Evolutionary conservation across 2,888 invertebrate species (phyloP).

Genomic region (Rotaria socialis): DNA sequence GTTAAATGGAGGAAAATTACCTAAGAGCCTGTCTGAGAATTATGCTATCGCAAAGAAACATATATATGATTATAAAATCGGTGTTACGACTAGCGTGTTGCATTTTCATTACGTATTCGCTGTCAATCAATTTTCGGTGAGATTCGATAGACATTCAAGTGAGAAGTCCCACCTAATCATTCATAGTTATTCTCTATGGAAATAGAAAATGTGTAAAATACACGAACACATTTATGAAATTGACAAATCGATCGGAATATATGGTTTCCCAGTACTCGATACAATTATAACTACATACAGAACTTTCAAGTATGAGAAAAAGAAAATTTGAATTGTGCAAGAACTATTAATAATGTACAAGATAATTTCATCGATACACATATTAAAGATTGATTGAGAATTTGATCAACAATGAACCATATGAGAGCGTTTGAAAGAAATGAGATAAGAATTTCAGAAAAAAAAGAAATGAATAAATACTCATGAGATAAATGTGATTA

Average conservation of each 20-base stretch:
- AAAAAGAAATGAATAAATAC: too few species aligned
- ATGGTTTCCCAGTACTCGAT: background rate
- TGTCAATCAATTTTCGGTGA: background rate
- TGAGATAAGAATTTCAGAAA: too few species aligned
- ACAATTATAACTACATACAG: background rate
- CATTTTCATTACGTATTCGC: background rate
- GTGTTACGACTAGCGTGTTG: background rate
- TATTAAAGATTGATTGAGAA: too few species aligned
- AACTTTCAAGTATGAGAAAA: background rate
- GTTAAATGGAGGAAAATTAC: background rate
- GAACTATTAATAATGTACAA: too few species aligned
- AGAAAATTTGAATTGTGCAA: background rate
- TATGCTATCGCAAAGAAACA: background rate
- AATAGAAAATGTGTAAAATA: background rate
- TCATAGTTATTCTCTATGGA: slow-evolving; percentile 10
- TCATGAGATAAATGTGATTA: too few species aligned
- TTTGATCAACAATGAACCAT: too few species aligned
- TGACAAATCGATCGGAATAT: background rate
- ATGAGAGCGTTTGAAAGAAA: too few species aligned
- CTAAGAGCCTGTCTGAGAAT: background rate
- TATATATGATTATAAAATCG: background rate
- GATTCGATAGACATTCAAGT: background rate
- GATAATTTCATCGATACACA: too few species aligned
- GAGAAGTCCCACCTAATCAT: background rate
- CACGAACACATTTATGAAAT: background rate